Evolutionary conservation across 2,797 vertebrate species (phyloP).

Genomic region (Crypturellus tataupa): DNA sequence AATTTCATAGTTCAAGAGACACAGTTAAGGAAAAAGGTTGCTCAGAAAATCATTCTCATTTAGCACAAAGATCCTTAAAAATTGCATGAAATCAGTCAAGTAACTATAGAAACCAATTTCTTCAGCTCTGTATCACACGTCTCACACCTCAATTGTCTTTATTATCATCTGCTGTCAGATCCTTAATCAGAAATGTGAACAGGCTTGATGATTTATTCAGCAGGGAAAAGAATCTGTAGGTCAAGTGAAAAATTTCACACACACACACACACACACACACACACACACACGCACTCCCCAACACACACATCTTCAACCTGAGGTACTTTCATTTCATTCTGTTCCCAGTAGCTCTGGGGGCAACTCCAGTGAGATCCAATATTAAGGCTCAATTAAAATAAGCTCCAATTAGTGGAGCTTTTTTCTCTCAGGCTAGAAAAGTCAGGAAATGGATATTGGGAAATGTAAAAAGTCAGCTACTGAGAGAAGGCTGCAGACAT

Average conservation of each 20-base stretch:
- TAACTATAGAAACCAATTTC: slow-evolving; percentile 90
- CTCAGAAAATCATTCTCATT: slow-evolving; percentile 83
- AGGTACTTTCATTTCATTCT: slow-evolving; percentile 98
- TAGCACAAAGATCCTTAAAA: slow-evolving; percentile 86
- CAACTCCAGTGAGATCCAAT: slow-evolving; percentile 98
- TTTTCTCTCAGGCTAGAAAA: slow-evolving; percentile 97
- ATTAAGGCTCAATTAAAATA: slow-evolving; percentile 99
- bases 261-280: slow-evolving; percentile 73
- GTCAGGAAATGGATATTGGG: slow-evolving; percentile 99
- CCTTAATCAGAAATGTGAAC: slow-evolving; percentile 89
- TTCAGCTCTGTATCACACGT: slow-evolving; percentile 87
- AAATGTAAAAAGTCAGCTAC: slow-evolving; percentile 98
- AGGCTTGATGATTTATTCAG: slow-evolving; percentile 89
- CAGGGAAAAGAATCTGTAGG: slow-evolving; percentile 86
- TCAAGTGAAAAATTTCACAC: slow-evolving; percentile 87
- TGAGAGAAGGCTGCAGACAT: slow-evolving; percentile 97
- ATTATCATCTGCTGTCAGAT: slow-evolving; percentile 88
- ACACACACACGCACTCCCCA: slow-evolving; percentile 60
- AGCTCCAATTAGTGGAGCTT: slow-evolving; percentile 99
- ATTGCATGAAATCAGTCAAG: slow-evolving; percentile 86
- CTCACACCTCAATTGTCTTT: slow-evolving; percentile 91
- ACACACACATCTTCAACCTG: slow-evolving; percentile 86
- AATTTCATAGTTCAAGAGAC: slow-evolving; percentile 87
- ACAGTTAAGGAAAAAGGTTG: slow-evolving; percentile 85
- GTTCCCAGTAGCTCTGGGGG: slow-evolving; percentile 96